A percentile compares a stretch with the other conserved stretches of the same genome.
phyloP scores from a whole-genome alignment of 2,797 vertebrate genomes.

The Argentina silus region DNA sequence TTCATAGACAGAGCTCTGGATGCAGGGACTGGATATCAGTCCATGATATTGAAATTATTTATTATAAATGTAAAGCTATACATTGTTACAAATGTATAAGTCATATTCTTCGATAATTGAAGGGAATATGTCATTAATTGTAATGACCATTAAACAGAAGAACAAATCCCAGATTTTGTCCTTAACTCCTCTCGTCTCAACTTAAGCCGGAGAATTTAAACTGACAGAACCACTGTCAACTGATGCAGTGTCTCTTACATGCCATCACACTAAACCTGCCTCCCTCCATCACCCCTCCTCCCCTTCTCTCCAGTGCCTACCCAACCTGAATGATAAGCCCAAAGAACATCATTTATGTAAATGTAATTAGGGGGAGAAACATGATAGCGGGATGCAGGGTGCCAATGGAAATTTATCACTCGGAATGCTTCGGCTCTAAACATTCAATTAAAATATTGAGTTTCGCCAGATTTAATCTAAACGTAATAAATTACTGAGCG shows the following conservation, averaged over 20 bases:
- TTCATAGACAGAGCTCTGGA: no score
- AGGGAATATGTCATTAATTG: no score
- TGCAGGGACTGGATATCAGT: no score
- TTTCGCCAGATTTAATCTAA: slow-evolving; percentile 97
- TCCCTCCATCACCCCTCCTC: slow-evolving; percentile 36
- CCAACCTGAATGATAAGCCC: slow-evolving; percentile 88
- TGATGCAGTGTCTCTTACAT: slow-evolving; percentile 30
- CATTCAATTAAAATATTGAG: slow-evolving; percentile 98
- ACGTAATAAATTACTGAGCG: slow-evolving; percentile 94
- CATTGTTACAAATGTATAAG: no score
- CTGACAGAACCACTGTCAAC: background rate
- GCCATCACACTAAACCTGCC: slow-evolving; percentile 26
- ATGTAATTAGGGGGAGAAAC: slow-evolving; percentile 97
- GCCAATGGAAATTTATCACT: slow-evolving; percentile 96
- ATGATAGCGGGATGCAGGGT: slow-evolving; percentile 86
- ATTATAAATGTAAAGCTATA: no score
- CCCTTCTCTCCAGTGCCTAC: slow-evolving; percentile 75
- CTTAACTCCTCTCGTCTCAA: no score
- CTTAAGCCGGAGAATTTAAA: no score
- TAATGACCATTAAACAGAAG: no score
- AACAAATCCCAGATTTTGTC: no score
- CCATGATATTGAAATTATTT: no score
- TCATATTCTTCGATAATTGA: no score
- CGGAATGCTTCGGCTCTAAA: slow-evolving; percentile 92
- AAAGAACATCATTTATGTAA: slow-evolving; percentile 98